Conservation (phyloP, 1,140 invertebrate genomes). For the Drosophila pachea region DNA sequence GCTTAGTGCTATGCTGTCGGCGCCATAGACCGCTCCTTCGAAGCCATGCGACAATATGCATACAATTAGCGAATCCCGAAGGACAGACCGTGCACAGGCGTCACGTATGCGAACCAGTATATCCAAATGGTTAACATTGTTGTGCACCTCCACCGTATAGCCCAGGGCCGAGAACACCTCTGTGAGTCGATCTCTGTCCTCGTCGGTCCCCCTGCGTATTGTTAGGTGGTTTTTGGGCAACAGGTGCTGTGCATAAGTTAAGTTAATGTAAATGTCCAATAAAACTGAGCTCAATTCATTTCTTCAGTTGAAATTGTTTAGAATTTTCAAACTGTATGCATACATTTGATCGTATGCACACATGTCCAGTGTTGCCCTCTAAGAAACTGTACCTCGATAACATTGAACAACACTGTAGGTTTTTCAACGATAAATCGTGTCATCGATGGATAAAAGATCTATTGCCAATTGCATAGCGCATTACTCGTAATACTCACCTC, state of each 20-base stretch:
- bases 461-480: too few relatives aligned
- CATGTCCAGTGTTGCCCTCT: too few relatives aligned
- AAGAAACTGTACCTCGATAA: too few relatives aligned
- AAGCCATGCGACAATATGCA: conserved; percentile 74
- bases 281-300: neutral
- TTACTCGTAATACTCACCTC: conserved; percentile 16
- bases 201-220: conserved; percentile 61
- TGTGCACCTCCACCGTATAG: conserved; percentile 49
- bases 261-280: neutral
- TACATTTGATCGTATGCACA: too few relatives aligned
- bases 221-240: conserved; percentile 29
- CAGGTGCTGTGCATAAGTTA: conserved; percentile 21
- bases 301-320: too few relatives aligned
- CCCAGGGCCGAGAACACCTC: conserved; percentile 63
- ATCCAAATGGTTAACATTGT: conserved; percentile 58
- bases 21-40: conserved; percentile 64
- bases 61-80: conserved; percentile 68
- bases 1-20: conserved; percentile 63
- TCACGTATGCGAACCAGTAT: conserved; percentile 53
- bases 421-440: too few relatives aligned
- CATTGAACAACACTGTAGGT: too few relatives aligned
- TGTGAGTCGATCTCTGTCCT: conserved; percentile 44
- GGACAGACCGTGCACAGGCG: conserved; percentile 40
- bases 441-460: too few relatives aligned
- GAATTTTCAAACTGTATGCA: too few relatives aligned